Conservation (phyloP, 2,888 invertebrate genomes). For the Iphiclides podalirius region DNA sequence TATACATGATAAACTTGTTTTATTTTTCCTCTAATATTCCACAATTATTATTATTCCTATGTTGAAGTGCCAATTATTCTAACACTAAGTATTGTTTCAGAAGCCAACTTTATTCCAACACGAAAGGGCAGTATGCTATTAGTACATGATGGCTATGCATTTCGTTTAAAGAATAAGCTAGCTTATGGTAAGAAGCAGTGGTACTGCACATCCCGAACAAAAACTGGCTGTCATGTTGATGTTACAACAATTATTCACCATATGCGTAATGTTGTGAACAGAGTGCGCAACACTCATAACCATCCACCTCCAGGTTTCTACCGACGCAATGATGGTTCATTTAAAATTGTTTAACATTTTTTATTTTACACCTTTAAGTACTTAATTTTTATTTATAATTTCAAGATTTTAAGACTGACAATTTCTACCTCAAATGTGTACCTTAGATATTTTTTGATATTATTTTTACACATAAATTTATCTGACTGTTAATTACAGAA, state of each 20-base stretch:
- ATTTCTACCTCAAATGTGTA: constrained; percentile 25
- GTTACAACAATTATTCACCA: constrained; percentile 55
- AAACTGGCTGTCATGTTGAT: constrained; percentile 66
- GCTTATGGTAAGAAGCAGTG: constrained; percentile 72
- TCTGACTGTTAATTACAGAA: not conserved
- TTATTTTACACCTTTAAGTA: constrained; percentile 7
- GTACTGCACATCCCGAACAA: constrained; percentile 65
- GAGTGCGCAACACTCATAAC: constrained; percentile 61
- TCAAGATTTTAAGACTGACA: constrained; percentile 24
- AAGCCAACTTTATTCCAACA: constrained; percentile 65
- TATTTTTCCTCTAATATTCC: no score
- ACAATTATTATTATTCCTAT: no score
- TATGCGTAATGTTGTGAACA: constrained; percentile 49
- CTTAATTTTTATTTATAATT: constrained; percentile 11
- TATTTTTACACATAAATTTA: constrained; percentile 11
- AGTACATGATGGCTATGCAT: constrained; percentile 64
- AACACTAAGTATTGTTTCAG: constrained; percentile 44
- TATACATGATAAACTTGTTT: no score
- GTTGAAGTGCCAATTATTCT: no score
- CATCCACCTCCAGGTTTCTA: constrained; percentile 66
- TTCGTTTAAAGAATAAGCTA: constrained; percentile 64
- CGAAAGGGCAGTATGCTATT: constrained; percentile 63
- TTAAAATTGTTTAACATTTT: constrained; percentile 52
- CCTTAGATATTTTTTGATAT: constrained; percentile 18
- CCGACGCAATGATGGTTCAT: constrained; percentile 60